Conservation (phyloP, 2,888 invertebrate genomes). For the Thelaira solivaga region DNA sequence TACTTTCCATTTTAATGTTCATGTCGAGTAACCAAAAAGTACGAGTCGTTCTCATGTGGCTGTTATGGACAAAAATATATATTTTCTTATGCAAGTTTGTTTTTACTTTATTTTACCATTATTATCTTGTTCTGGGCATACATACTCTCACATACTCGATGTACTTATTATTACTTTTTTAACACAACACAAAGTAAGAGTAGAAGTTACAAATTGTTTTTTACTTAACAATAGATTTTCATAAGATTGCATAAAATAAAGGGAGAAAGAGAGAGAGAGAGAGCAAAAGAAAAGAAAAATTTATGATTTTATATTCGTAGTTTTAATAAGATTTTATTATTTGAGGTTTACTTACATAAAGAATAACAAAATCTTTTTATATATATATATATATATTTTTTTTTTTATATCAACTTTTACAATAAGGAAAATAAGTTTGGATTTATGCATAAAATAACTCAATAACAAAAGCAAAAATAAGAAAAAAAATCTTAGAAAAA, state of each 20-base stretch:
- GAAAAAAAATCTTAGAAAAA: background rate
- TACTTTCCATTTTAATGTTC: conserved; percentile 2
- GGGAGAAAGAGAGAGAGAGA: background rate
- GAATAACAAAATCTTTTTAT: background rate
- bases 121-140: conserved; percentile 12
- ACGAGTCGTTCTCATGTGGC: conserved; percentile 24
- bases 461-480: background rate
- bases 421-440: background rate
- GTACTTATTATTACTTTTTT: conserved; percentile 4
- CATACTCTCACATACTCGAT: too few species aligned
- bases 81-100: conserved; percentile 35
- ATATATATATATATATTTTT: too few species aligned
- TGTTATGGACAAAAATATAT: conserved; percentile 36
- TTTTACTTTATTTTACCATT: background rate
- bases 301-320: background rate
- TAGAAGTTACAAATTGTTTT: conserved; percentile 39
- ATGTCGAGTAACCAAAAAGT: conserved; percentile 25
- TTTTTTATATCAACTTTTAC: too few species aligned
- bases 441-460: conserved; percentile 15
- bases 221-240: conserved; percentile 28
- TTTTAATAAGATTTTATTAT: conserved; percentile 19
- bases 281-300: background rate
- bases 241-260: background rate
- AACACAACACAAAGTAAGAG: background rate
- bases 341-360: conserved; percentile 19